Conservation (phyloP, 1,140 invertebrate species). For the Antheraea mylitta region DNA sequence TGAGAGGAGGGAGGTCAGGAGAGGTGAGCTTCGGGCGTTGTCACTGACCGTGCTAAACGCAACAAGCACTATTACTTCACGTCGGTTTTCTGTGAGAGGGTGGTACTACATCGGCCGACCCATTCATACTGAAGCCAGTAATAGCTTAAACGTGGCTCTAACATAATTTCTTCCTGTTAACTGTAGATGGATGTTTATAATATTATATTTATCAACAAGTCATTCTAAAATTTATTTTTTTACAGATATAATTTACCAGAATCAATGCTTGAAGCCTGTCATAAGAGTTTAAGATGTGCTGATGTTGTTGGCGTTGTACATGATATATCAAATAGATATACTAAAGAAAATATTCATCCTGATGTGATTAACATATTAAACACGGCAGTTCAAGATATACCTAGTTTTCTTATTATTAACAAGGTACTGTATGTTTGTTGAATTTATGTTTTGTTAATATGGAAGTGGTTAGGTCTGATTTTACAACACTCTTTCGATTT, state of each 20-base stretch:
- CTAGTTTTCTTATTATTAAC: slow-evolving; percentile 91
- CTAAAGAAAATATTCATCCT: slow-evolving; percentile 82
- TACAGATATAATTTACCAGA: slow-evolving; percentile 83
- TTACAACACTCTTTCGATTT: too few relatives aligned
- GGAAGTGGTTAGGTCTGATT: neutral
- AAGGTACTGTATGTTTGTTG: slow-evolving; percentile 81
- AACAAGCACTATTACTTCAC: too few relatives aligned
- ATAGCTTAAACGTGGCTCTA: too few relatives aligned
- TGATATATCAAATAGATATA: slow-evolving; percentile 87
- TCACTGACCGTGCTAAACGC: too few relatives aligned
- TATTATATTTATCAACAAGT: too few relatives aligned
- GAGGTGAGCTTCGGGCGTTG: too few relatives aligned
- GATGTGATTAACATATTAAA: slow-evolving; percentile 86
- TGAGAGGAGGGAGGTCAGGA: too few relatives aligned
- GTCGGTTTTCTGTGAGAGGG: too few relatives aligned
- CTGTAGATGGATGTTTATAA: too few relatives aligned
- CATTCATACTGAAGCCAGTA: too few relatives aligned
- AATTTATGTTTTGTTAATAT: neutral
- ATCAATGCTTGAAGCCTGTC: slow-evolving; percentile 83
- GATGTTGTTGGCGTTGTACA: slow-evolving; percentile 92
- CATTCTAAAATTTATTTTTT: slow-evolving; percentile 22
- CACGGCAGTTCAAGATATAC: slow-evolving; percentile 79
- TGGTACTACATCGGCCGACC: too few relatives aligned
- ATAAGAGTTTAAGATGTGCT: slow-evolving; percentile 83
- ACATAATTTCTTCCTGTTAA: too few relatives aligned